These are phyloP conservation scores for Cyclophora albipunctata DNA, from an alignment of 2,888 invertebrate species.

Conservation along the genomic window DNA sequence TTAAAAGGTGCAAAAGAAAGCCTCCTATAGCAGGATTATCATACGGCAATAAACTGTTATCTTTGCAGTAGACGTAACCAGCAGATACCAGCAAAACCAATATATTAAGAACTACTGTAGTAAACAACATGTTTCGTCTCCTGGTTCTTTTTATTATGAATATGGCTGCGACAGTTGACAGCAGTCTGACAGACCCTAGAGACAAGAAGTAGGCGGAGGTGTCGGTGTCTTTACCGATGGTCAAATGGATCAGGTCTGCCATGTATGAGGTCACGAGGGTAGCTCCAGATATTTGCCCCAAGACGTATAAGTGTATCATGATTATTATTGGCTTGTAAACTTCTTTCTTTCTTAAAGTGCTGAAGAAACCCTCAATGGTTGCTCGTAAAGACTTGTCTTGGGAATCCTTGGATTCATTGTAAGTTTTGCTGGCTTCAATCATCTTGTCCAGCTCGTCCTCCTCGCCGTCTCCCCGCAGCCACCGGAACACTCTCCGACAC, in stretches of 20 bases:
- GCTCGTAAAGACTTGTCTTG: conserved; percentile 43
- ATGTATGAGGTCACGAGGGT: conserved; percentile 79
- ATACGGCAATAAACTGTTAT: conserved; percentile 24
- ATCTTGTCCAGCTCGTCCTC: conserved; percentile 52
- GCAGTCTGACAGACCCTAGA: conserved; percentile 75
- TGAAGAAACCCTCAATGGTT: conserved; percentile 11
- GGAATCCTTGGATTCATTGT: conserved; percentile 16
- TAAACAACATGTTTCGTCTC: conserved; percentile 44
- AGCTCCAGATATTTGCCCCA: conserved; percentile 79
- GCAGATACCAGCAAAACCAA: conserved; percentile 37
- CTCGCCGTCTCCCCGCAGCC: conserved; percentile 70
- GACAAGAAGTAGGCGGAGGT: conserved; percentile 77
- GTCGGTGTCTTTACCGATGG: conserved; percentile 72
- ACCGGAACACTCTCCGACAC: conserved; percentile 71
- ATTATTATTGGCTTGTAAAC: conserved; percentile 74
- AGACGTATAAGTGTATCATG: conserved; percentile 74
- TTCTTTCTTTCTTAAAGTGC: conserved; percentile 44
- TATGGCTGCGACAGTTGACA: conserved; percentile 74
- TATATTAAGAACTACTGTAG: conserved; percentile 37
- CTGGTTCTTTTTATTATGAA: conserved; percentile 73
- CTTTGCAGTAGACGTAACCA: conserved; percentile 39
- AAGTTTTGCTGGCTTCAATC: conserved; percentile 36
- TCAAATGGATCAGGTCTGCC: conserved; percentile 70
- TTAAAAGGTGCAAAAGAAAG: conserved; percentile 49
- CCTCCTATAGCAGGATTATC: conserved; percentile 41